Percentiles rank a stretch among this genome's conserved stretches.
Evolutionary conservation across 2,888 invertebrate species (phyloP).

Genomic region (Microctonus brassicae): DNA sequence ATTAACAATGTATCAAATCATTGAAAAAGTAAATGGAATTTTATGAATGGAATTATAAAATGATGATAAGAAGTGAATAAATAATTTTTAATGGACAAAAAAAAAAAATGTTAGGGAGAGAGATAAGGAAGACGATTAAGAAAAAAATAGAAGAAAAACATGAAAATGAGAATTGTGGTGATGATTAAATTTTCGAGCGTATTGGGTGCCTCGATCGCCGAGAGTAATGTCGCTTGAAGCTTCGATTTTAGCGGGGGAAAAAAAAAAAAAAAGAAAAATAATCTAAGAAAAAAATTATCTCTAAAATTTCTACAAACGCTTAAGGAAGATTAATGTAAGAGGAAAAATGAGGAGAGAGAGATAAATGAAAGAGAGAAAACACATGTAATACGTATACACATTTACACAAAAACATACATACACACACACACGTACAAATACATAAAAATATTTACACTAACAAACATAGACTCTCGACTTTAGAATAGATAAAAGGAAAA

Average conservation of each 20-base stretch:
- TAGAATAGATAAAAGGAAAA: not conserved
- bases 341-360: not conserved
- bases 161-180: constrained; percentile 28
- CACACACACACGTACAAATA: constrained; percentile 2
- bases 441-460: constrained; percentile 8
- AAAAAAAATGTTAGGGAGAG: constrained; percentile 13
- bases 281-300: constrained; percentile 23
- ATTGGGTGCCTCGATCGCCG: constrained; percentile 13
- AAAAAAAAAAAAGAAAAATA: constrained; percentile 20
- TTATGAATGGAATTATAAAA: not conserved
- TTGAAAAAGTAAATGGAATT: not conserved
- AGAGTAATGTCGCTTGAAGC: not conserved
- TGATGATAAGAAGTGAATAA: not conserved
- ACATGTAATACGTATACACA: not conserved
- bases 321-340: not conserved
- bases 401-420: not conserved
- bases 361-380: not conserved
- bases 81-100: too few relatives aligned
- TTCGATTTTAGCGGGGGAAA: constrained; percentile 11
- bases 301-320: not conserved
- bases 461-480: constrained; percentile 1
- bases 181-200: not conserved
- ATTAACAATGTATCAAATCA: not conserved
- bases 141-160: constrained; percentile 38
- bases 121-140: constrained; percentile 2